These are phyloP conservation scores for Phyllotreta cruciferae DNA, from an alignment of 2,888 invertebrate species.

Conservation along the genomic window DNA sequence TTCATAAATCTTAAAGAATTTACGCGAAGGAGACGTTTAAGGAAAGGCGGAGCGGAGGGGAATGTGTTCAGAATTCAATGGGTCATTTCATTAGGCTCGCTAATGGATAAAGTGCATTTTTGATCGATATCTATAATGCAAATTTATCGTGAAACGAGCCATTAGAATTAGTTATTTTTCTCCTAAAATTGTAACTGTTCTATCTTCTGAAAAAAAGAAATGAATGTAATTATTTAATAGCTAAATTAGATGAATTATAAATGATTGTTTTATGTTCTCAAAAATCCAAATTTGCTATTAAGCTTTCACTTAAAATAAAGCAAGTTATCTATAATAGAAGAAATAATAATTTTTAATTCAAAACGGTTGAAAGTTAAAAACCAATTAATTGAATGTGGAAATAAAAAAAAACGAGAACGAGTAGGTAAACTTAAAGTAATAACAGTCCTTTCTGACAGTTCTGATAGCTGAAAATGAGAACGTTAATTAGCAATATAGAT, in stretches of 20 bases:
- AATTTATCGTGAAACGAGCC: too few relatives aligned
- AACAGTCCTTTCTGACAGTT: constrained; percentile 52
- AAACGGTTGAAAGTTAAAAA: constrained; percentile 22
- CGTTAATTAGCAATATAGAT: constrained; percentile 62
- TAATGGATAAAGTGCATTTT: constrained; percentile 10
- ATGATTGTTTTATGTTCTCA: too few relatives aligned
- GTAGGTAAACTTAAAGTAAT: constrained; percentile 42
- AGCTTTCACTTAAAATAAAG: constrained; percentile 1
- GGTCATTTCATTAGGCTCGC: constrained; percentile 37
- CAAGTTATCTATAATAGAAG: too few relatives aligned
- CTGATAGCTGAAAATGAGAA: constrained; percentile 58
- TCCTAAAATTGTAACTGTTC: too few relatives aligned
- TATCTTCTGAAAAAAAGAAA: too few relatives aligned
- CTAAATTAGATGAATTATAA: too few relatives aligned
- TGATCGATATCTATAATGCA: constrained; percentile 13
- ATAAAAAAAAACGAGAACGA: constrained; percentile 31
- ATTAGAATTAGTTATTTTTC: too few relatives aligned
- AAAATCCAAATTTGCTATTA: neutral
- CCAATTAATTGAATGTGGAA: constrained; percentile 35
- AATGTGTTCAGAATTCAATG: constrained; percentile 49
- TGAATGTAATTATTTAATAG: too few relatives aligned
- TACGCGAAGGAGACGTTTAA: constrained; percentile 32
- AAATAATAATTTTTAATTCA: neutral
- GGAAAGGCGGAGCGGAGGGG: constrained; percentile 36
- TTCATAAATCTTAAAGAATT: constrained; percentile 56